phyloP scores from a whole-genome alignment of 1,140 invertebrate species.

The Wasmannia auropunctata region DNA sequence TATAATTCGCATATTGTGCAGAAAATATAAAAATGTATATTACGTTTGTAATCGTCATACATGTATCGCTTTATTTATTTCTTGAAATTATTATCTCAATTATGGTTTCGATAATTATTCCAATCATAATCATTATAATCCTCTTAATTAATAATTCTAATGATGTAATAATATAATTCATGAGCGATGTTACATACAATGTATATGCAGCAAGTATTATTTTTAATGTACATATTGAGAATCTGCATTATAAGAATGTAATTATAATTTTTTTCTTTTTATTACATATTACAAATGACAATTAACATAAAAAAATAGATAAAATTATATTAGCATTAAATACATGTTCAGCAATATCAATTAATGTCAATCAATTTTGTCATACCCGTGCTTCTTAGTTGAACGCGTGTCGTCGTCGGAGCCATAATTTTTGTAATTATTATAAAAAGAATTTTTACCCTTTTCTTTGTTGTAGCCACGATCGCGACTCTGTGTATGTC shows the following conservation, averaged over 20 bases:
- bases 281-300: background rate
- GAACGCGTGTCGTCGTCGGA: slow-evolving; percentile 78
- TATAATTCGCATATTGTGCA: background rate
- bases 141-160: no score
- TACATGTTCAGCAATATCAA: background rate
- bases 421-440: slow-evolving; percentile 82
- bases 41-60: background rate
- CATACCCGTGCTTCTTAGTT: slow-evolving; percentile 82
- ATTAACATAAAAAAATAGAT: slow-evolving; percentile 5
- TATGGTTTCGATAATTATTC: background rate
- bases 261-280: slow-evolving; percentile 36
- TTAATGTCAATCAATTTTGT: slow-evolving; percentile 60
- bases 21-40: slow-evolving; percentile 8
- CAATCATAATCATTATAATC: no score
- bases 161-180: background rate
- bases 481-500: slow-evolving; percentile 80
- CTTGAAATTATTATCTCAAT: background rate
- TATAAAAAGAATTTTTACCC: slow-evolving; percentile 78
- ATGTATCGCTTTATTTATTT: no score
- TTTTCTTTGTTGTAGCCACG: slow-evolving; percentile 83
- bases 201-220: background rate
- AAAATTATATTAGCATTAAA: background rate
- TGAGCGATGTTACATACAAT: background rate
- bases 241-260: slow-evolving; percentile 4
- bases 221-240: background rate